Evolutionary conservation across 2,113 vertebrate genomes (phyloP).

Genomic region (Athene noctua): DNA sequence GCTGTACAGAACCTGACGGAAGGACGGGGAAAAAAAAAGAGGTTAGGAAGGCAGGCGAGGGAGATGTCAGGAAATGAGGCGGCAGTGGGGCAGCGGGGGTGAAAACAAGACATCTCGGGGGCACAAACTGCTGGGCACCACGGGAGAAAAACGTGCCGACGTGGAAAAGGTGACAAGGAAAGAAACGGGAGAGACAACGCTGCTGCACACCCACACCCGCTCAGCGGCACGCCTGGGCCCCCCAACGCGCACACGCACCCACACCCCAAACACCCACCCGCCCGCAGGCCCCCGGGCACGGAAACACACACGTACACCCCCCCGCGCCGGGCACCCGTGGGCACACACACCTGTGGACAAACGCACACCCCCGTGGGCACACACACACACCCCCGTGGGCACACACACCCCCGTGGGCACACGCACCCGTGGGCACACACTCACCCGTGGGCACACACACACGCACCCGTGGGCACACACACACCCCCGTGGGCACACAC

Average conservation of each 20-base stretch:
- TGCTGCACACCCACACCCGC: accelerated
- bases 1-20: background rate
- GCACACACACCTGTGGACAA: no score
- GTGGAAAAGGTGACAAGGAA: background rate
- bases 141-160: accelerated
- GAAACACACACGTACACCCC: no score
- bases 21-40: background rate
- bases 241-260: background rate
- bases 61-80: accelerated
- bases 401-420: no score
- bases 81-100: background rate
- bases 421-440: no score
- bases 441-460: no score
- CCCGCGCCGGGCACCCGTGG: no score
- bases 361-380: no score
- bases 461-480: no score
- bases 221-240: accelerated
- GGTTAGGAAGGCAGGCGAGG: background rate
- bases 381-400: no score
- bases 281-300: background rate
- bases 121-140: no score
- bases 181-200: accelerated
- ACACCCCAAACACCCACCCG: background rate
- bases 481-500: no score
- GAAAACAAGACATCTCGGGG: accelerated